phyloP scores from a whole-genome alignment of 1,140 invertebrate species.

The Leucophenga varia region DNA sequence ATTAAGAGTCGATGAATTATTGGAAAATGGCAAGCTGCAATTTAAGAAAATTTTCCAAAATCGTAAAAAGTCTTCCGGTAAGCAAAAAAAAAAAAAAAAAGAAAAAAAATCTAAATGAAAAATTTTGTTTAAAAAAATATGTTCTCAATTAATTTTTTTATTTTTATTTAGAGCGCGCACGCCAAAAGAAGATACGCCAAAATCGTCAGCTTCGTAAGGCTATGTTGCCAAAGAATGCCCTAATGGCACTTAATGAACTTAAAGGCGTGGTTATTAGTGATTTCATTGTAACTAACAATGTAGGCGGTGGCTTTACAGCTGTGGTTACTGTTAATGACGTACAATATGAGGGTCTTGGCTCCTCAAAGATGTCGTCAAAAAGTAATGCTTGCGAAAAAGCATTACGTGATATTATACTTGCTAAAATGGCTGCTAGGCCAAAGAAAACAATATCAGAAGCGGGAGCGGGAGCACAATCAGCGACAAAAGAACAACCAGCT shows the following conservation, averaged over 20 bases:
- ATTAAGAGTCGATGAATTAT: slow-evolving; percentile 11
- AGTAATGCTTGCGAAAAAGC: slow-evolving; percentile 73
- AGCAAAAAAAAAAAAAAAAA: not conserved
- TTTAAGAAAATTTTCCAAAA: slow-evolving; percentile 52
- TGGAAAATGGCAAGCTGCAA: slow-evolving; percentile 34
- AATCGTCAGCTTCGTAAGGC: slow-evolving; percentile 69
- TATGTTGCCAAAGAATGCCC: slow-evolving; percentile 77
- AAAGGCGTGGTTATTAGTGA: slow-evolving; percentile 58
- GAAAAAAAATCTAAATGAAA: not conserved
- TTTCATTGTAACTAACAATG: slow-evolving; percentile 43
- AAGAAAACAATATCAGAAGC: slow-evolving; percentile 18
- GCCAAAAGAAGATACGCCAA: slow-evolving; percentile 65
- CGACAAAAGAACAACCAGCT: slow-evolving; percentile 19
- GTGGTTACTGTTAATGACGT: slow-evolving; percentile 44
- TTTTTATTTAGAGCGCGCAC: slow-evolving; percentile 33
- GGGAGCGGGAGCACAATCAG: not conserved
- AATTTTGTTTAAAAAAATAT: not conserved
- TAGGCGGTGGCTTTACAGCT: slow-evolving; percentile 46
- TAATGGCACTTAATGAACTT: slow-evolving; percentile 85
- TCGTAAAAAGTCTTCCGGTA: slow-evolving; percentile 53
- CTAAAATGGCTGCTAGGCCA: slow-evolving; percentile 63
- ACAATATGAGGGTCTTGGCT: slow-evolving; percentile 53
- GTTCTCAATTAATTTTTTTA: not conserved
- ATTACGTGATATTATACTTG: slow-evolving; percentile 68
- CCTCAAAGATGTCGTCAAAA: slow-evolving; percentile 60